Conservation (phyloP, 2,888 invertebrate genomes). For the Cephus spinipes region DNA sequence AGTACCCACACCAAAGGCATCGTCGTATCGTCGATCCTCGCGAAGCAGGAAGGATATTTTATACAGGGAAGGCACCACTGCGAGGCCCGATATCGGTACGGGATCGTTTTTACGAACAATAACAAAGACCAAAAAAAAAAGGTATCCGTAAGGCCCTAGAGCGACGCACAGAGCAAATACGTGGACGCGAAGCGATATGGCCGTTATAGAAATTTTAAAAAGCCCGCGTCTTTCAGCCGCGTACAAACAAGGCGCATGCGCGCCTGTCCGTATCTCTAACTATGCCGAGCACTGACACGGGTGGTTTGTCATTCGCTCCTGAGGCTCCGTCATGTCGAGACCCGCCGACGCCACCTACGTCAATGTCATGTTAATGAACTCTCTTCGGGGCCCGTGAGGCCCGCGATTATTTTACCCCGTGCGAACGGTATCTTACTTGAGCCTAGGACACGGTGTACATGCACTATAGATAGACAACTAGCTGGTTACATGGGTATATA, state of each 20-base stretch:
- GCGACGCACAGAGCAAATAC: slow-evolving; percentile 16
- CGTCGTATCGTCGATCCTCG: not conserved
- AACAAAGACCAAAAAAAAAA: not conserved
- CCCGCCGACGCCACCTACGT: slow-evolving; percentile 20
- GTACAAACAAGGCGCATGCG: not conserved
- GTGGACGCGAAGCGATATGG: slow-evolving; percentile 9
- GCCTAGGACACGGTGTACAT: not conserved
- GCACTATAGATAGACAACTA: not conserved
- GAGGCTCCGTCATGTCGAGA: slow-evolving; percentile 6
- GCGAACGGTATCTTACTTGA: not conserved
- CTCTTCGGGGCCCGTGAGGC: slow-evolving; percentile 1
- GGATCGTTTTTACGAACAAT: not conserved
- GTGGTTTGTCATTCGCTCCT: not conserved
- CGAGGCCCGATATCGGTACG: not conserved
- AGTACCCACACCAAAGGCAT: slow-evolving; percentile 27
- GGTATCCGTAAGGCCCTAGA: not conserved
- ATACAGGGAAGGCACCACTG: not conserved
- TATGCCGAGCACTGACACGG: not conserved
- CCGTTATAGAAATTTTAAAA: not conserved
- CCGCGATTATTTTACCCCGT: not conserved
- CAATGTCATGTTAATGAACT: slow-evolving; percentile 25
- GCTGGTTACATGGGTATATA: not conserved
- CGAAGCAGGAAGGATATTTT: not conserved
- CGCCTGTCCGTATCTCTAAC: not conserved
- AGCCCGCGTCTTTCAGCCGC: not conserved